Evolutionary conservation across 2,113 vertebrate species (phyloP).

Genomic region (Melospiza georgiana): DNA sequence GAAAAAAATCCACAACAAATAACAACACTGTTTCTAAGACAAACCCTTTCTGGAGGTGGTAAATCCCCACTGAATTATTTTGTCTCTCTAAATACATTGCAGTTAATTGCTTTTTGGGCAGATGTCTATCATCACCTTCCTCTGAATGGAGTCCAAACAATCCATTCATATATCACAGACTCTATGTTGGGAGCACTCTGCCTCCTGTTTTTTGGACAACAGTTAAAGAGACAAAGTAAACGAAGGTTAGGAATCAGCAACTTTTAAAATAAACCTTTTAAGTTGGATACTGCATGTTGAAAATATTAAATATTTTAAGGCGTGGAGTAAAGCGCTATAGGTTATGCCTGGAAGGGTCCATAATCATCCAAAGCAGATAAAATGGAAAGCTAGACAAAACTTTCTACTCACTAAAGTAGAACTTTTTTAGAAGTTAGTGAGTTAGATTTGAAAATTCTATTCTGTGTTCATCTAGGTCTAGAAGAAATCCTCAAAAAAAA

Average conservation of each 20-base stretch:
- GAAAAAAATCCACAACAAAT: not conserved
- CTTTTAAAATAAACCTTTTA: not conserved
- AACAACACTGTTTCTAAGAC: not conserved
- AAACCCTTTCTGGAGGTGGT: not conserved
- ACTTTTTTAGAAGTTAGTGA: not conserved
- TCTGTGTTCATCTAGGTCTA: not conserved
- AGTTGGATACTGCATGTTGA: fast-evolving
- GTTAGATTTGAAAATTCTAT: not conserved
- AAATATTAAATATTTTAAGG: not conserved
- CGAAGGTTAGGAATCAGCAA: not conserved
- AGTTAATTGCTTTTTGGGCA: constrained; percentile 25
- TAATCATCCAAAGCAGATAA: not conserved
- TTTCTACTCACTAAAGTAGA: not conserved
- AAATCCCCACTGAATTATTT: not conserved
- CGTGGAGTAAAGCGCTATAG: not conserved
- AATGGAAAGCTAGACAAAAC: not conserved
- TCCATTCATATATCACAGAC: not conserved
- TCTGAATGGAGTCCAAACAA: not conserved
- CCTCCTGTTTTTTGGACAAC: not conserved
- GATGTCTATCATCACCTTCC: not conserved
- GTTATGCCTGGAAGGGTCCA: not conserved
- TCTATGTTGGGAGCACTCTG: not conserved
- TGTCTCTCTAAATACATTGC: not conserved
- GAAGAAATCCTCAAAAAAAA: not conserved
- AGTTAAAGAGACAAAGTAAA: not conserved